Base-by-base conservation (phyloP, 2,888 invertebrate genomes). In the Ophonus ardosiacus region DNA sequence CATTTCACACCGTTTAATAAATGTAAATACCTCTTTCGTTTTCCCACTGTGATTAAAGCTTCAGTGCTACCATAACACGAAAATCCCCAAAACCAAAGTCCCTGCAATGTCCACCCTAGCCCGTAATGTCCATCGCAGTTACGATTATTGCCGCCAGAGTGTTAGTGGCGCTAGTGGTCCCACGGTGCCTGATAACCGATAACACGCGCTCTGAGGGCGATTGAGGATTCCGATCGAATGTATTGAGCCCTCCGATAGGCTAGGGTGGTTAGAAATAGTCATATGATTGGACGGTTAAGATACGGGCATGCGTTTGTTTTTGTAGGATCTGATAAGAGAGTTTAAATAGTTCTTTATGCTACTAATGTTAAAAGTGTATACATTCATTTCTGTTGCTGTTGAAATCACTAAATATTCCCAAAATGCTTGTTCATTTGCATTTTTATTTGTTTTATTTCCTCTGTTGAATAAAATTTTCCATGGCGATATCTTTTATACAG, bases 111-210 rank as follows among this genome's bases (percentile, higher is more conserved):
- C 68, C 68, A 68, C 68, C 63, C 63, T n/a, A 40, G 68, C 43
- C 15, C 17, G 71, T 43, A 74, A 43, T 74, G 71, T 68, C 51
- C 71, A 74, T 74, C 71, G 71, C 71, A 40, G 83, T 83, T 74
- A 83, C 83, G 83, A 59, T 83, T 83, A 83, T 83, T 74, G 76
- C 74, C 83, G 76, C 68, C 51, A 38, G 78, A 57, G 81, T 17
- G 81, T 74, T 74, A 74, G 81, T 81, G 43, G 81, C 18, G 56
- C 74, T 76, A 68, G 68, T 57, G 76, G 74, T 83, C 83, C 83
- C 83, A 13, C 59, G 83, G 43, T 59, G 74, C 76, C 83, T 83
- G 83, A 83, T 83, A 83, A 83, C 83, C 71, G 74, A 59, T 74
- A 76, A 56, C 83, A 59, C 40, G 43, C 71, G 71, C 71, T 51